A percentile compares a stretch with the other conserved stretches of the same genome.
Conservation (phyloP, 2,113 vertebrate species). For the Panthera tigris region DNA sequence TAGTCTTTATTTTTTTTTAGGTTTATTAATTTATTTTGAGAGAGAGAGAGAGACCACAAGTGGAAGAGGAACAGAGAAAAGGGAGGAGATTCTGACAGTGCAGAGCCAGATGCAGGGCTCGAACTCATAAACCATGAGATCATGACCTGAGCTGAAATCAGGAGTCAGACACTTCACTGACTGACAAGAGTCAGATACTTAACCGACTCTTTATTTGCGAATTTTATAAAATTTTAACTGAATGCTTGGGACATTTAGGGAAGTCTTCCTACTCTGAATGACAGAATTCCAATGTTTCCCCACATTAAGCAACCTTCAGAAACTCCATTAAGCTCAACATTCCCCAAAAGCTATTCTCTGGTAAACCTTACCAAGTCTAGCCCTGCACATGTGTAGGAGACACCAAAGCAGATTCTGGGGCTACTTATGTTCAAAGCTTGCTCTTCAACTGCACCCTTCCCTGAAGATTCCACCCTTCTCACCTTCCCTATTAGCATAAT, state of each 20-base stretch:
- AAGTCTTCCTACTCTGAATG: not conserved
- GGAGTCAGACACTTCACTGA: too few relatives aligned
- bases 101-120: too few relatives aligned
- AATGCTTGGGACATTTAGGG: not conserved
- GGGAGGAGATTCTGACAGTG: too few relatives aligned
- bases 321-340: not conserved
- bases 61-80: too few relatives aligned
- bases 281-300: not conserved
- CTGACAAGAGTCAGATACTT: too few relatives aligned
- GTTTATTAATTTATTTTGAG: too few relatives aligned
- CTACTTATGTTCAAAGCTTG: not conserved
- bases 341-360: not conserved
- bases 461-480: not conserved
- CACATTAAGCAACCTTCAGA: not conserved
- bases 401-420: not conserved
- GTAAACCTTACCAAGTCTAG: not conserved
- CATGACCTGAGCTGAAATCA: too few relatives aligned
- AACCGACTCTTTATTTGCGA: not conserved
- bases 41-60: too few relatives aligned
- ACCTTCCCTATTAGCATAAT: not conserved
- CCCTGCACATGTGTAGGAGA: not conserved
- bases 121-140: too few relatives aligned
- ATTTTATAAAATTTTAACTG: not conserved
- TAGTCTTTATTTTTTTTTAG: not conserved
- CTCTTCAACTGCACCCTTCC: not conserved